Conservation (phyloP, 2,888 invertebrate genomes). For the Nephrotoma flavescens region DNA sequence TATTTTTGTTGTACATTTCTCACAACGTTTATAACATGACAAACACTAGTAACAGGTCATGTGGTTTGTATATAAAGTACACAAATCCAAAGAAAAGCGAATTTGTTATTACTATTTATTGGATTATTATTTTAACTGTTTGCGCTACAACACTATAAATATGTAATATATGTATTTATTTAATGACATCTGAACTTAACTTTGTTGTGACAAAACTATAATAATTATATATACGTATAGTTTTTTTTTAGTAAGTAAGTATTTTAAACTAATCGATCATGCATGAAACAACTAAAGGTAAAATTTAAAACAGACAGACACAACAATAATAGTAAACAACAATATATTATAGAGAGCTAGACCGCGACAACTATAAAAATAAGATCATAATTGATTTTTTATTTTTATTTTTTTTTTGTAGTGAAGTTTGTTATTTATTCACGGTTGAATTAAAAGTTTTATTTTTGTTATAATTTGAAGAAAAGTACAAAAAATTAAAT, state of each 20-base stretch:
- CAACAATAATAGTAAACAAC: not conserved
- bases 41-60: not conserved
- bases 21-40: not conserved
- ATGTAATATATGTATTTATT: not conserved
- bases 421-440: not conserved
- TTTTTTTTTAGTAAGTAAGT: not conserved
- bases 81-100: not conserved
- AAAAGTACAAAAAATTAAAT: not conserved
- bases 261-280: not conserved
- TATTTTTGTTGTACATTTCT: not conserved
- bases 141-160: not conserved
- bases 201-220: not conserved
- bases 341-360: not conserved
- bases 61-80: not conserved
- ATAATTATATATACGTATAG: not conserved
- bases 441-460: not conserved
- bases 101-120: not conserved
- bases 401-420: not conserved
- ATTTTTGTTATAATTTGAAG: not conserved
- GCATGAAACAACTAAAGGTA: not conserved
- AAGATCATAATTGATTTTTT: not conserved
- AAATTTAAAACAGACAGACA: not conserved
- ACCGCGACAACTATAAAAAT: not conserved
- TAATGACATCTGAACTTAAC: not conserved
- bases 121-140: not conserved